Base-by-base conservation (phyloP, 2,888 invertebrate species). In the Platycheirus albimanus region DNA sequence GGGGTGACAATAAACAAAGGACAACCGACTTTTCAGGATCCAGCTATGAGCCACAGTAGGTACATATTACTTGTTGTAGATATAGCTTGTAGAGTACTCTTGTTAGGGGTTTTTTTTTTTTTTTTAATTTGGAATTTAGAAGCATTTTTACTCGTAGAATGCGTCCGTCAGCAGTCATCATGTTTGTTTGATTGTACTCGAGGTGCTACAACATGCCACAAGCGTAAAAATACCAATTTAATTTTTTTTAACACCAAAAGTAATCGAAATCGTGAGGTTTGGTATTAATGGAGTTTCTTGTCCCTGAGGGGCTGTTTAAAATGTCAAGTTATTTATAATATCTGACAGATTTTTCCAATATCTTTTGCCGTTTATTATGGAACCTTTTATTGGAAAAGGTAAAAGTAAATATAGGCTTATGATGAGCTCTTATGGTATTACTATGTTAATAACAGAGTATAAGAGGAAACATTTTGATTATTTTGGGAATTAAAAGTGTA, bases 1-100 rank as follows among this genome's bases (percentile, higher is more conserved):
- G 38, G 75, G 75, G 43, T 52, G 63, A 69, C 74, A 79, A 75
- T 64, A 56, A 74, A 74, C 74, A 58, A 63, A 1, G 7, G 5
- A 24, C 24, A 33, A 33, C 30, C 30, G 1, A 33, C 30, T 8
- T 33, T 33, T 33, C 36, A 45, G 36, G 19, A 20, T 20, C 4
- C 17, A 52, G 54, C 54, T 54, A 19, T 36, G 51, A 49, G 15
- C 8, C 38, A 36, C 56, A 20, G 11, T n/a, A n/a, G n/a, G n/a
- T 33, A 20, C 7, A 33, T 24, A 47, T 20, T 58, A 28, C n/a
- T 74, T n/a, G n/a, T n/a, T n/a, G n/a, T n/a, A n/a, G 49, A 2
- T 58, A 24, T 6, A 24, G 24, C 6, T 3, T 4, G 6, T 6
- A 24, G 24, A 8, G 30, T 24, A 28, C 20, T 20, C 64, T 20